phyloP scores from a whole-genome alignment of 2,888 invertebrate genomes.

The Spialia ferax region DNA sequence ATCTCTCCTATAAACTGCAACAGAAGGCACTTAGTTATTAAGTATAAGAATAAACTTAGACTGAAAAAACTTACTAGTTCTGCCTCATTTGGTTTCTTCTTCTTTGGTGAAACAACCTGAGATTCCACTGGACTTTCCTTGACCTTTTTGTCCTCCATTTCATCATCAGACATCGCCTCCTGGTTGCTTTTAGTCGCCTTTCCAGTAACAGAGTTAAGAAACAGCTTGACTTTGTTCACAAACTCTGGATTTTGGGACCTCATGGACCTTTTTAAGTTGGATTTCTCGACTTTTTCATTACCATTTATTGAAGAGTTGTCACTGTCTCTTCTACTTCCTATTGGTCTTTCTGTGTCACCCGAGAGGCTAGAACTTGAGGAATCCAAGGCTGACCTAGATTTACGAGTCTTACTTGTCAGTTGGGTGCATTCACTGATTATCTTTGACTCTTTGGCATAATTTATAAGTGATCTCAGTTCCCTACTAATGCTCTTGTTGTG shows the following conservation, averaged over 20 bases:
- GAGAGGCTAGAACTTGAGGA: slow-evolving; percentile 73
- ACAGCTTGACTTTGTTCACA: slow-evolving; percentile 87
- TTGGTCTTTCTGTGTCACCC: slow-evolving; percentile 67
- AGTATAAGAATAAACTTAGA: no score
- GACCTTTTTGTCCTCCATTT: slow-evolving; percentile 58
- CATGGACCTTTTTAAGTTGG: slow-evolving; percentile 79
- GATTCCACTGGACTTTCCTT: slow-evolving; percentile 54
- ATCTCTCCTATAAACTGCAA: no score
- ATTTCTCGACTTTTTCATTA: slow-evolving; percentile 73
- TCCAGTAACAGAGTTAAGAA: slow-evolving; percentile 84
- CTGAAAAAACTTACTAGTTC: slow-evolving; percentile 38
- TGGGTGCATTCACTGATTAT: slow-evolving; percentile 87
- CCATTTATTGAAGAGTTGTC: slow-evolving; percentile 67
- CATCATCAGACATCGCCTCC: slow-evolving; percentile 59
- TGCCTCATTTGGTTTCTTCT: slow-evolving; percentile 49
- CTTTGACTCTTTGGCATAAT: slow-evolving; percentile 89
- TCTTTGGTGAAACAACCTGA: slow-evolving; percentile 50
- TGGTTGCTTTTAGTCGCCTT: slow-evolving; percentile 61
- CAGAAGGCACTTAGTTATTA: no score
- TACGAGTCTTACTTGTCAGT: slow-evolving; percentile 80
- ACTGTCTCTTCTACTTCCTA: slow-evolving; percentile 65
- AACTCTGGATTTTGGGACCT: slow-evolving; percentile 89
- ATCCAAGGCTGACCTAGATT: slow-evolving; percentile 77
- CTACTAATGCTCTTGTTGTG: slow-evolving; percentile 79
- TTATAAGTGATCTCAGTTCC: slow-evolving; percentile 88